These are phyloP conservation scores for Channa striata DNA, from an alignment of 2,797 vertebrate genomes.

Conservation along the genomic window DNA sequence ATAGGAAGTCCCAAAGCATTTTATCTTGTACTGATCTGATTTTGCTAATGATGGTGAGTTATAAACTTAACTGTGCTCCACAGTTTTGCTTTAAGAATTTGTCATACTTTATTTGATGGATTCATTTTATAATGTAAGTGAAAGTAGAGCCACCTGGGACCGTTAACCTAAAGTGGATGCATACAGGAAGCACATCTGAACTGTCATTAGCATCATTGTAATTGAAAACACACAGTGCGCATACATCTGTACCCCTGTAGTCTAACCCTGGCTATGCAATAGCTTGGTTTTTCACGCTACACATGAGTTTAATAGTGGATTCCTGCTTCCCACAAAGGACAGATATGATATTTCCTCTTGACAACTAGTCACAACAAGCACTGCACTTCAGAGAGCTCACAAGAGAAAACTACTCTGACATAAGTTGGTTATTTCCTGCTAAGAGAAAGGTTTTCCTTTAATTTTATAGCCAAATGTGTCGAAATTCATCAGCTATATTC, in stretches of 20 bases:
- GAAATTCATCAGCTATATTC: constrained; percentile 8
- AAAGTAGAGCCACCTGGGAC: constrained; percentile 48
- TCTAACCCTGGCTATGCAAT: constrained; percentile 32
- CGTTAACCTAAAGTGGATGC: constrained; percentile 49
- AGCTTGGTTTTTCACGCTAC: constrained; percentile 30
- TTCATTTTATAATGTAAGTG: constrained; percentile 56
- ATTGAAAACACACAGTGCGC: constrained; percentile 50
- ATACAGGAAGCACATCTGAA: constrained; percentile 31
- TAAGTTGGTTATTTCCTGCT: constrained; percentile 24
- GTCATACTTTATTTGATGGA: constrained; percentile 41
- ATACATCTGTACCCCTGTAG: constrained; percentile 26
- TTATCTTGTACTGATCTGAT: no score
- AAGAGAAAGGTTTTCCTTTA: constrained; percentile 24
- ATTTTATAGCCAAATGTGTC: constrained; percentile 21
- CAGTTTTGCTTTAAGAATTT: no score
- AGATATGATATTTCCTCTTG: constrained; percentile 62
- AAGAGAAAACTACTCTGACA: constrained; percentile 53
- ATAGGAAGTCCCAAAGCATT: no score
- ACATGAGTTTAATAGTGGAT: constrained; percentile 18
- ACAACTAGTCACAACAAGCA: constrained; percentile 44
- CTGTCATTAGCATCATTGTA: constrained; percentile 53
- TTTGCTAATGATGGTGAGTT: no score
- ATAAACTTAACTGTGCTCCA: no score
- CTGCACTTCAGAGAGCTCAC: constrained; percentile 22
- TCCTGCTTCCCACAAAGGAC: constrained; percentile 42